Evolutionary conservation across 2,888 invertebrate species (phyloP), one percentile per base, ranked within the genome.

Genomic region (Cantharis nigra): DNA sequence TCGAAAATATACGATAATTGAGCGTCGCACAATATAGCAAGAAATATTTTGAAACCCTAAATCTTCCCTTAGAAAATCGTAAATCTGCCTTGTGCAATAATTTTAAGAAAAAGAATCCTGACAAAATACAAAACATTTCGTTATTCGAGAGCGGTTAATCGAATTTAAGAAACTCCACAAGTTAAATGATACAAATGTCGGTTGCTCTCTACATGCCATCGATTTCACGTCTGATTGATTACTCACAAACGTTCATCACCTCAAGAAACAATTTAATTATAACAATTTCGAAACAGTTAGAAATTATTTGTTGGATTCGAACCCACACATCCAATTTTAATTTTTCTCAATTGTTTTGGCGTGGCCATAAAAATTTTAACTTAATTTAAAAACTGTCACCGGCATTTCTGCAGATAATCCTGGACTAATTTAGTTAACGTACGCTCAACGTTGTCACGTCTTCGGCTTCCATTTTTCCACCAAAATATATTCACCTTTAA

Each of bases 211-310:
- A 67, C 23, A 67, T 26, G 65, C 23, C 65, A 67, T 23, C 65
- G 26, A 67, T 67, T 67, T 67, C 65, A 23, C 65, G 65, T 67
- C 65, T 67, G 65, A 67, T 67, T 67, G 65, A 67, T 67, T 67
- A 26, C 65, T 49, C 33, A 33, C 13, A 49, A n/a, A n/a, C 49
- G 49, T 49, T 49, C 49, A 49, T 49, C 49, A 49, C 49, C 13
- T 20, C 23, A 26, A 67, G 65, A 67, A 67, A 67, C 20, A 64
- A 64, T 67, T 67, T 67, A 20, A 67, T 26, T 67, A 67, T 67
- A 20, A 67, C 65, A n/a, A 49, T 49, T 49, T 49, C n/a, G 49
- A 49, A 49, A n/a, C 49, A 49, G 49, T 49, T 49, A 49, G 7
- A 49, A 49, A n/a, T 49, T 49, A n/a, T 49, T 49, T 49, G 33